Conservation (phyloP, 2,888 invertebrate genomes). For the Neoitamus cyanurus region DNA sequence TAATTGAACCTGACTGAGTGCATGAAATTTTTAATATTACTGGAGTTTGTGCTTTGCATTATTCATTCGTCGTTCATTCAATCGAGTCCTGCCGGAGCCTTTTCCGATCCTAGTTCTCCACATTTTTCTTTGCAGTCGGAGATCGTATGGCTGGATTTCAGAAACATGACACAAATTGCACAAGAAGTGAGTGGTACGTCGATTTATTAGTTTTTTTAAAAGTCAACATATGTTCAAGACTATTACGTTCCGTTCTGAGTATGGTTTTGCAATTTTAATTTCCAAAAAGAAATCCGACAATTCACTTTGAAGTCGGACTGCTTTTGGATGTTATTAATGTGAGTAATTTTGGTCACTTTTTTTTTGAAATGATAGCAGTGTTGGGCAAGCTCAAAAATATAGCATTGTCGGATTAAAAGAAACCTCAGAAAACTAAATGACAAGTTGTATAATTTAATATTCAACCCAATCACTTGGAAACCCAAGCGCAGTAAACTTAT, state of each 20-base stretch:
- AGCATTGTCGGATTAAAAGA: no score
- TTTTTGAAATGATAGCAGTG: no score
- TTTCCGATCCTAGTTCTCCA: not conserved
- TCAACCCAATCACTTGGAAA: no score
- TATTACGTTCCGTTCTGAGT: not conserved
- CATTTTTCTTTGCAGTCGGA: not conserved
- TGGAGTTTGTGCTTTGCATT: not conserved
- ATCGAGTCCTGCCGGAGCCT: not conserved
- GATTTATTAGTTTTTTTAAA: not conserved
- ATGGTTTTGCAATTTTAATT: no score
- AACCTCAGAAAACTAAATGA: no score
- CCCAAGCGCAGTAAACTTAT: no score
- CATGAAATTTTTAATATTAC: constrained; percentile 24
- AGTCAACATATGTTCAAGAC: not conserved
- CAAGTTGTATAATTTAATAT: no score
- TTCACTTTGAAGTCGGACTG: no score
- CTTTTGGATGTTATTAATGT: no score
- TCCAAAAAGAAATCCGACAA: no score
- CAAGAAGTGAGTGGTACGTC: not conserved
- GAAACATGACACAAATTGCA: not conserved
- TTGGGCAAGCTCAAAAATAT: no score
- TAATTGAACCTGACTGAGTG: constrained; percentile 26
- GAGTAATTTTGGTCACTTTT: no score
- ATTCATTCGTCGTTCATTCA: not conserved
- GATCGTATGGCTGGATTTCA: not conserved